Base-by-base conservation (phyloP, 2,797 vertebrate genomes). In the Pyrrhura leucotis region DNA sequence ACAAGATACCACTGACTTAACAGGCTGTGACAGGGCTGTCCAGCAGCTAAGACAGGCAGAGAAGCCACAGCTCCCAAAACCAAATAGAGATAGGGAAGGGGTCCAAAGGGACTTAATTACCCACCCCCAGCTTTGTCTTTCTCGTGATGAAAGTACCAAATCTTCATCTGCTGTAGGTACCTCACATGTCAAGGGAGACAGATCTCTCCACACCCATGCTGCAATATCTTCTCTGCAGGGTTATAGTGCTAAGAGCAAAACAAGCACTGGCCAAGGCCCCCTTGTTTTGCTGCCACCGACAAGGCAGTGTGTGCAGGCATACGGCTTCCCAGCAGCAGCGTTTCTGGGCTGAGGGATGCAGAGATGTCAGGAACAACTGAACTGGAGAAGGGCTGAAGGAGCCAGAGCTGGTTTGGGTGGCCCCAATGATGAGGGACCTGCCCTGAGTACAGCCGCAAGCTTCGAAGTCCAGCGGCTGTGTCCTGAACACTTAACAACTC, bases 11-110 rank as follows among this genome's bases (percentile, higher is more conserved):
- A 0, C 69, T 95, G 87, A 95, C 28, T 89, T 97, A 95, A 97
- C 47, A 79, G 73, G 71, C 65, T 89, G 68, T 94, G 96, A 95
- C 94, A 96, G 68, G 40, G 48, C 71, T 96, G 75, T 95, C 86
- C 82, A 63, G 85, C 86, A 94, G 79, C 92, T 76, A 65, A 85
- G 90, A 89, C 47, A 91, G 35, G 53, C 35, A 51, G 71, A 85
- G 31, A 93, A 91, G n/a, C 44, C 37, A 65, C 35, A 0, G 2
- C 29, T 68, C 76, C 83, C 20, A 5, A 66, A 93, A 89, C 76
- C 19, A 68, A 85, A 69, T 10, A 47, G 33, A 78, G 25, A 50
- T 3, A 84, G 21, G 14, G 40, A 22, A 90, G 28, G 26, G 5
- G 37, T 72, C 62, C 61, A 44, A 18, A 29, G 17, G 62, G 37